Percentiles rank a stretch among this genome's conserved stretches.
These are phyloP conservation scores for Clangula hyemalis DNA, from an alignment of 2,797 vertebrate species.

Conservation along the genomic window DNA sequence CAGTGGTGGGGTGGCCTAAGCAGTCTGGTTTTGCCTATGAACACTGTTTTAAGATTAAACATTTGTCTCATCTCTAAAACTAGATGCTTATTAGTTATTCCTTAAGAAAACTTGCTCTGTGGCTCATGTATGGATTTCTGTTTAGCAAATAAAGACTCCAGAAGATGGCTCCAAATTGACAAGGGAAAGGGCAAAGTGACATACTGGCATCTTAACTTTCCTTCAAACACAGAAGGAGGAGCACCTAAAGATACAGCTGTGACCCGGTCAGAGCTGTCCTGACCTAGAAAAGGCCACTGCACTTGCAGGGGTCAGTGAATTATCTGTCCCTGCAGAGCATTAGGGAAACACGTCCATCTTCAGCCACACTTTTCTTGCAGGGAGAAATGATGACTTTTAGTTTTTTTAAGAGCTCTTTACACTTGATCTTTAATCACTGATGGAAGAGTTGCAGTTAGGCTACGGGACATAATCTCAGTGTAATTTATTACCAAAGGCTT, in stretches of 20 bases:
- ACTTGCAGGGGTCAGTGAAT: background rate
- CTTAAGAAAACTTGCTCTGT: background rate
- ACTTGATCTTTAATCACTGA: background rate
- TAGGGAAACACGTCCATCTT: background rate
- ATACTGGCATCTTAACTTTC: background rate
- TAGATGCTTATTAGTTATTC: background rate
- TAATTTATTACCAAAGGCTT: slow-evolving; percentile 52
- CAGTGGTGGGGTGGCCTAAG: rapidly evolving
- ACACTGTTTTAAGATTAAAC: background rate
- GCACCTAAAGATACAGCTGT: background rate
- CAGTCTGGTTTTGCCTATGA: background rate
- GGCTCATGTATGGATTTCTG: background rate
- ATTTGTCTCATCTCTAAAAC: background rate
- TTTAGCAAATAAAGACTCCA: background rate
- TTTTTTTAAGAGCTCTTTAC: slow-evolving; percentile 3
- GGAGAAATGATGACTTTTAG: background rate
- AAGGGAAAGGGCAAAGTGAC: background rate
- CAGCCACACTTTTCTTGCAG: background rate
- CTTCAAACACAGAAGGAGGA: background rate
- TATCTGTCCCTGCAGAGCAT: background rate
- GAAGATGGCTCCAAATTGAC: background rate
- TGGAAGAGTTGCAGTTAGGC: background rate
- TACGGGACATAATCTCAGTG: background rate
- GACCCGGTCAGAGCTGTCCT: background rate
- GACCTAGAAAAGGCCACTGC: background rate